Evolutionary conservation across 2,888 invertebrate species (phyloP).

Genomic region (Trachelus tabidus): DNA sequence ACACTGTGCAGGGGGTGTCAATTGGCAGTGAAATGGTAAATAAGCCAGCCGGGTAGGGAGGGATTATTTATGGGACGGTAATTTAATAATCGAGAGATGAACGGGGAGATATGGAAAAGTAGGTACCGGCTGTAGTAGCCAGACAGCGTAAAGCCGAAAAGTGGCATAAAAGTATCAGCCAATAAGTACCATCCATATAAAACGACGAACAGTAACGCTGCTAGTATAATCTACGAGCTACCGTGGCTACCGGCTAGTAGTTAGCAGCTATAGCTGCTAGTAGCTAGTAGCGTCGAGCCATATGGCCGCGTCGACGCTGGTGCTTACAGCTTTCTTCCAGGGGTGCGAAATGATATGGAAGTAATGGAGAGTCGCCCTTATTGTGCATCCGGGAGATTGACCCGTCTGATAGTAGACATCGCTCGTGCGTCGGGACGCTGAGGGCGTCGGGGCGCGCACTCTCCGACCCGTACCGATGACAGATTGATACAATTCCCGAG

Average conservation of each 20-base stretch:
- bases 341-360: constrained; percentile 67
- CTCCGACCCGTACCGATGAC: constrained; percentile 53
- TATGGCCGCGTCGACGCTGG: background rate
- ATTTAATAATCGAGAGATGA: constrained; percentile 64
- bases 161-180: constrained; percentile 60
- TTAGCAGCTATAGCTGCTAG: background rate
- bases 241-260: background rate
- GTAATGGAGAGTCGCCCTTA: constrained; percentile 59
- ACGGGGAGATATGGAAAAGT: constrained; percentile 47
- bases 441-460: constrained; percentile 24
- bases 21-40: constrained; percentile 39
- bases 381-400: constrained; percentile 62
- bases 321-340: constrained; percentile 34
- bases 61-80: constrained; percentile 62
- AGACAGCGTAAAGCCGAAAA: constrained; percentile 48
- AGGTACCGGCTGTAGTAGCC: constrained; percentile 9
- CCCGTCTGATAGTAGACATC: constrained; percentile 53
- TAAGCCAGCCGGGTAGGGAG: constrained; percentile 44
- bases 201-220: background rate
- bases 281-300: background rate
- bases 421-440: constrained; percentile 17
- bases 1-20: constrained; percentile 1
- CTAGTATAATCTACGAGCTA: background rate
- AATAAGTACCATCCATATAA: constrained; percentile 5
- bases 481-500: constrained; percentile 64